Base-by-base conservation (phyloP, 2,113 vertebrate genomes). In the Bubo bubo region DNA sequence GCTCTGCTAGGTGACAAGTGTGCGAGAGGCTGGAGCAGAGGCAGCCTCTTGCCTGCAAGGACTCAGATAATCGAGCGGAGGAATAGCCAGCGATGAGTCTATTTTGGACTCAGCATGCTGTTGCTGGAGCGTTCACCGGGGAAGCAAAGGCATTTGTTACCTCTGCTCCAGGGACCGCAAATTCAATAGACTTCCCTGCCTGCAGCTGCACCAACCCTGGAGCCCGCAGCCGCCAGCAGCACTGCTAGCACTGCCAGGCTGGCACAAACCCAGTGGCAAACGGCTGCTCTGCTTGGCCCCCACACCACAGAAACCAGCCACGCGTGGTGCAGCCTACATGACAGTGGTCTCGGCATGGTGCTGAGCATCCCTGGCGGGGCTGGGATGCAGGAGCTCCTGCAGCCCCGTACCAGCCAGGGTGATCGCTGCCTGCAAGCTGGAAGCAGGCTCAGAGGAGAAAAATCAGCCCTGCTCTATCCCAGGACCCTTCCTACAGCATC, bases 61-160 rank as follows among this genome's bases (percentile, higher is more conserved):
- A 47, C 73, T 75, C 66, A 41, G 77, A 87, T 91, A 87, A 94
- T 73, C 14, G 2, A 87, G 86, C 0, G 0, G 56, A 79, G 89
- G 62, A 92, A 71, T 68, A 91, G 91, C 80, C 86, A 68, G 58
- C 4, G 6, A 89, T 22, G 74, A 87, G 80, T 58, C 83, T 97
- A 73, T 95, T 97, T 95, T 94, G 80, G 95, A 91, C 71, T 62
- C 74, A 12, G 64, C 7, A 2, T 47, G 39, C 74, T 92, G 72
- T 30, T 86, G 86, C 88, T 91, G 77, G 39, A 95, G 83, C 1
- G 0, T 68, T 85, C 95, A 82, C 56, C 0, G 2, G 83, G 60
- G 77, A 97, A 26, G 45, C 15, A 76, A 72, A 94, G 81, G 45
- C 83, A 66, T 96, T 95, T 91, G 84, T 79, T 79, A 93, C 73